Evolutionary conservation across 2,797 vertebrate species (phyloP), one percentile per base, ranked within the genome.

Genomic region (Semotilus atromaculatus): DNA sequence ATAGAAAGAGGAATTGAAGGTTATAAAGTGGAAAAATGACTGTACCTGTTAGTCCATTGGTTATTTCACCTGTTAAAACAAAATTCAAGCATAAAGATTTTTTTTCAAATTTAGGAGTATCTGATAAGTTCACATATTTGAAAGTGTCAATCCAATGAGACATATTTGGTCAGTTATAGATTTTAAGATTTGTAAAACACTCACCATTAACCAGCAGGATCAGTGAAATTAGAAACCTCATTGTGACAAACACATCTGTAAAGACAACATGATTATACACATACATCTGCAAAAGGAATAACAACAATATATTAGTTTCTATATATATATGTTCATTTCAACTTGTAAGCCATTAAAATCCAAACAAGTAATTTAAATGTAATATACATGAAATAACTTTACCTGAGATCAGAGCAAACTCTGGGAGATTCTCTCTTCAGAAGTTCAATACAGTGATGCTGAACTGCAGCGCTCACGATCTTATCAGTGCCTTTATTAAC

Each of bases 381-480:
- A 38, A 13, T 23, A 38, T 14, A 7, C 2, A 40, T 21, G 4
- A 77, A 38, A 3, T 58, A 3, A 0, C 7, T 9, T 62, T 62
- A 78, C 76, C 76, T 31, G 38, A 64, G 5, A 1, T 79, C n/a
- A 48, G 55, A 43, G 9, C 76, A 78, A 79, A 45, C 11, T 64
- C 18, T 1, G 18, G 0, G 26, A 29, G n/a, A 62, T 29, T 62
- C 58, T 10, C 43, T 43, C 43, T 43, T 43, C 11, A 43, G 43
- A 1, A 0, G 43, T 43, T 43, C 58, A 62, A 16, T 2, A 60
- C 58, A 60, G 58, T 62, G 58, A 66, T 29, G n/a, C 14, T 40
- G 16, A 77, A 60, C 53, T 40, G 14, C 34, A 77, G 36, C 0
- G 7, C 36, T 78, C 14, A 29, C 4, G 0, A 43, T 26, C 2